phyloP scores from a whole-genome alignment of 1,140 invertebrate genomes.

The Lanistes nyassanus region DNA sequence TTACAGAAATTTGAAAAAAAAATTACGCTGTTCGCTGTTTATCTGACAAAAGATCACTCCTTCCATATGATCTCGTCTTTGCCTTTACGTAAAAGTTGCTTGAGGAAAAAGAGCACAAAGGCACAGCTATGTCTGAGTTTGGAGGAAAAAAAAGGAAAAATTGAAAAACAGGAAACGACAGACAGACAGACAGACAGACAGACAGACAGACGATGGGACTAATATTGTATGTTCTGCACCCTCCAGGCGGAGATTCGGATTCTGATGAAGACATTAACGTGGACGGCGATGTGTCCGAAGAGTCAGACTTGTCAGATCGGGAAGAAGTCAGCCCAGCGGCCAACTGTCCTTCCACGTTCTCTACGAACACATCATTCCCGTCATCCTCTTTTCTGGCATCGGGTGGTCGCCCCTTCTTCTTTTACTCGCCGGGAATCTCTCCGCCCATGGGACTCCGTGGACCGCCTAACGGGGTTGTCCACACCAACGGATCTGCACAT shows the following conservation, averaged over 20 bases:
- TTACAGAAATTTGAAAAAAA: background rate
- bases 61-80: too few species aligned
- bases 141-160: background rate
- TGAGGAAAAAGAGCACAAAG: background rate
- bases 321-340: background rate
- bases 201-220: background rate
- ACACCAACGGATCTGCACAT: too few species aligned
- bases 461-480: background rate
- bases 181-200: slow-evolving; percentile 16
- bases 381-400: background rate
- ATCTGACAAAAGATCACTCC: too few species aligned
- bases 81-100: background rate
- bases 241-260: background rate
- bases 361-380: background rate
- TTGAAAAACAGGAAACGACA: background rate
- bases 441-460: background rate
- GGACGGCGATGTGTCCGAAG: slow-evolving; percentile 40
- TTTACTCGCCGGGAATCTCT: slow-evolving; percentile 24
- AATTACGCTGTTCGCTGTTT: too few species aligned
- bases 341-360: slow-evolving; percentile 18
- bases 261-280: slow-evolving; percentile 34
- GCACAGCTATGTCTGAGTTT: background rate
- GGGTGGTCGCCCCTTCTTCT: slow-evolving; percentile 1
- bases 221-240: background rate
- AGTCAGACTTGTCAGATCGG: slow-evolving; percentile 31